Base-by-base conservation (phyloP, 2,113 vertebrate genomes). In the Galemys pyrenaicus region DNA sequence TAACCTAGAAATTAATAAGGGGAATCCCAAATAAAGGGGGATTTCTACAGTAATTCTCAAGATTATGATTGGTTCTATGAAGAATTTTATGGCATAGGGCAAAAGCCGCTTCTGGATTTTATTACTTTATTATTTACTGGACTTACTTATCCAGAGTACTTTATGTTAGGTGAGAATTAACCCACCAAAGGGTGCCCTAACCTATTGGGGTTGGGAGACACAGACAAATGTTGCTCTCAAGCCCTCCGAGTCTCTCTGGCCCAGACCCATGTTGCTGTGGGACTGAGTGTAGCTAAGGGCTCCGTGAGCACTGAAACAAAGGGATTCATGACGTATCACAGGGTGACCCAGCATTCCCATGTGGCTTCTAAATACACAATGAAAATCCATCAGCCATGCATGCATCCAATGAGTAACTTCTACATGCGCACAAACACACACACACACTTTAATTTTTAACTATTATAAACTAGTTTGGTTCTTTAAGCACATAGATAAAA, bases 401-500 rank as follows among this genome's bases (percentile, higher is more conserved):
- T 71, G 11, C 9, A 86, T n/a, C 6, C 73, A 65, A 49, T 28
- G 46, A 87, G 4, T 67, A 77, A 78, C 44, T 41, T 30, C 2
- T 12, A 81, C 30, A 79, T 56, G 20, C 35, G 37, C 5, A 81
- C 30, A 79, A 54, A 24, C 35, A 44, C 4, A 91, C 30, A 58
- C 6, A 37, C 58, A 44, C 32, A 17, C 3, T 20, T 70, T 1
- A 30, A 77, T 41, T 93, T 92, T 81, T 67, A 84, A 94, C 80
- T 89, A 30, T 46, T 92, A 24, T 65, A 87, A 93, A 78, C 41
- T 73, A 41, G 28, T 92, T 88, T 62, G 32, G 10, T 77, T 81
- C 46, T 87, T 90, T 16, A 92, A 92, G 28, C 20, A 83, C 60
- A 39, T 9, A 74, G 56, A 17, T 41, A 89, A 92, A 85, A 92